Evolutionary conservation across 1,140 invertebrate genomes (phyloP), one percentile per base, ranked within the genome.

Genomic region (Stenopsyche tienmushanensis): DNA sequence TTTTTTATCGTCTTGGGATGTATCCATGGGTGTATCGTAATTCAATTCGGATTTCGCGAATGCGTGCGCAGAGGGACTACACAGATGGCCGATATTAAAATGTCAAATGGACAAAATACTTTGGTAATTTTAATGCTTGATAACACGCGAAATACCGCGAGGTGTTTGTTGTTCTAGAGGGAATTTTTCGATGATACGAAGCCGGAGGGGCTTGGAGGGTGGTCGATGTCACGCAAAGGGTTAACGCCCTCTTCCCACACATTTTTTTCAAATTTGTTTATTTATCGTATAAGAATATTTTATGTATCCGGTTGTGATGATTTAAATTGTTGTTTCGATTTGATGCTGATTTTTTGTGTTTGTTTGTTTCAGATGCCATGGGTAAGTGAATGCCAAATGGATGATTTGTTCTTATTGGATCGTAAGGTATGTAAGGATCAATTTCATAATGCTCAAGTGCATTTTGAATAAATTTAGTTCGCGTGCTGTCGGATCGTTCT

Each of bases 301-400:
- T n/a, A n/a, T n/a, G n/a, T n/a, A n/a, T n/a, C n/a, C n/a, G n/a
- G n/a, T n/a, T n/a, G n/a, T n/a, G n/a, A n/a, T n/a, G n/a, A n/a
- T n/a, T n/a, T n/a, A n/a, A n/a, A n/a, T n/a, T n/a, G n/a, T 34
- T 34, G 5, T 34, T 34, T 5, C 29, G 5, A 34, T 7, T 34
- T 34, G 29, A 34, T 34, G 29, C 13, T 34, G 13, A 34, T 34
- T 34, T 34, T 34, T 34, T 34, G 29, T 34, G 5, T 34, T 76
- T 72, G 74, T 74, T 83, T 84, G 81, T 84, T 84, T 71, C 83
- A 84, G 83, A 84, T 81, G 82, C 82, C 72, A 84, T 85, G 81
- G 83, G 83, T 85, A 81, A 84, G 83, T 82, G 13, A 41, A 24
- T n/a, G n/a, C n/a, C n/a, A n/a, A n/a, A n/a, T n/a, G n/a, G n/a